Evolutionary conservation across 53 echinoderm and acorn worm species (phyloP).

Genomic region (Paelopatides confundens): DNA sequence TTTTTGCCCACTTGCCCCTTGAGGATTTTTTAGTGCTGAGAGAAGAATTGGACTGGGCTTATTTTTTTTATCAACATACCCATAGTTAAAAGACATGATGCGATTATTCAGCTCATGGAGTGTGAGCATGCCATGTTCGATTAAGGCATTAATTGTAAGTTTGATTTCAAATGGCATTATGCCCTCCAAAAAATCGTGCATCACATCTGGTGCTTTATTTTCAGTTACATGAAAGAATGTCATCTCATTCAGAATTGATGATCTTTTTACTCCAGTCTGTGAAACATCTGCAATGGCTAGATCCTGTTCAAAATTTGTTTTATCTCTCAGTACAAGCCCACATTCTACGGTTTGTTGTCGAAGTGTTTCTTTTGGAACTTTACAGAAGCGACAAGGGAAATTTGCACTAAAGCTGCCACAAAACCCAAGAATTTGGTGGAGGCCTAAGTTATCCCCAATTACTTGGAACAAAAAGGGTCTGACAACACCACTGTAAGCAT

Average conservation of each 20-base stretch:
- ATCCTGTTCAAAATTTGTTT: not conserved
- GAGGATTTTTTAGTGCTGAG: not conserved
- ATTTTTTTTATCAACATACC: slow-evolving; percentile 38
- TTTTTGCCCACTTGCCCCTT: not conserved
- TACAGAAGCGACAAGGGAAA: slow-evolving; percentile 64
- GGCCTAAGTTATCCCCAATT: slow-evolving; percentile 71
- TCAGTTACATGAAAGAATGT: not conserved
- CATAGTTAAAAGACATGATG: not conserved
- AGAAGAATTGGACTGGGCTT: not conserved
- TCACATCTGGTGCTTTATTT: not conserved
- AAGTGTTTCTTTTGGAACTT: slow-evolving; percentile 30
- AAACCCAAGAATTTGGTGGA: slow-evolving; percentile 67
- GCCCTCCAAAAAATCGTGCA: not conserved
- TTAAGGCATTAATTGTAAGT: not conserved
- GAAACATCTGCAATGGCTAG: not conserved
- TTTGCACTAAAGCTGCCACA: slow-evolving; percentile 64
- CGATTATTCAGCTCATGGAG: not conserved
- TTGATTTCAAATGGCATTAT: not conserved
- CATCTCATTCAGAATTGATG: not conserved
- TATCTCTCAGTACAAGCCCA: not conserved
- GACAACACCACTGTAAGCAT: slow-evolving; percentile 40
- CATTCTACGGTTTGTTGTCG: not conserved
- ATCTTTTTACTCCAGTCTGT: not conserved
- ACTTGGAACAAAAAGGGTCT: slow-evolving; percentile 60
- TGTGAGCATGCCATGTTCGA: not conserved